Percentiles rank a stretch among this genome's conserved stretches.
Conservation (phyloP, 2,888 invertebrate genomes). For the Drosophila colorata region DNA sequence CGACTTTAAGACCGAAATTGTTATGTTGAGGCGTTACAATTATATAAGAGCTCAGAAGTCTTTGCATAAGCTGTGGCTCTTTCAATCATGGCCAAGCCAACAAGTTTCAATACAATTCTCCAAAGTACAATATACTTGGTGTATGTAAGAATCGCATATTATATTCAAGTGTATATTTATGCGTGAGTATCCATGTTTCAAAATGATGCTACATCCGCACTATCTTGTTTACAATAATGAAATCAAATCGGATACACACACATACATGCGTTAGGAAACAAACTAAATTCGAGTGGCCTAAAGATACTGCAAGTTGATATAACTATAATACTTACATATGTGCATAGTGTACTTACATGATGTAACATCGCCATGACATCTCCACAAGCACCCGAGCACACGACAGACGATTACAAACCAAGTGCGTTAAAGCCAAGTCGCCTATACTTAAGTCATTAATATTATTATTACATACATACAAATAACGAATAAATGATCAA, state of each 20-base stretch:
- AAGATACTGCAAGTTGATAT: slow-evolving; percentile 33
- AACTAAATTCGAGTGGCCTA: slow-evolving; percentile 45
- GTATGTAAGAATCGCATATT: background rate
- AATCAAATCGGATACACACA: slow-evolving; percentile 9
- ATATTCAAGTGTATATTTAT: slow-evolving; percentile 5
- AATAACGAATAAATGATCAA: slow-evolving; percentile 55
- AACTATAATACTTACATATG: slow-evolving; percentile 12
- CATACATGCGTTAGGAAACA: slow-evolving; percentile 4
- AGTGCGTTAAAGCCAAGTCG: slow-evolving; percentile 39
- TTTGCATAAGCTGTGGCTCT: too few relatives aligned
- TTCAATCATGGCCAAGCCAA: too few relatives aligned
- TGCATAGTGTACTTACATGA: slow-evolving; percentile 5
- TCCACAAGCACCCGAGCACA: background rate
- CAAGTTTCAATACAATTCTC: background rate
- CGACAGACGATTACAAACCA: slow-evolving; percentile 18
- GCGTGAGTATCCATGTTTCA: background rate
- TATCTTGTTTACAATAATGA: slow-evolving; percentile 14
- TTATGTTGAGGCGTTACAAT: too few relatives aligned
- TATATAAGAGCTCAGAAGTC: too few relatives aligned
- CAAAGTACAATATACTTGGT: background rate
- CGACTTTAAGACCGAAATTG: too few relatives aligned
- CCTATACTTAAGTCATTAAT: slow-evolving; percentile 51
- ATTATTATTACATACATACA: slow-evolving; percentile 48
- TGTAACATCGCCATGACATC: background rate
- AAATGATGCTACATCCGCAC: slow-evolving; percentile 7